Percentiles rank a stretch among this genome's conserved stretches.
Evolutionary conservation across 2,888 invertebrate species (phyloP).

Genomic region (Drosophila kambysellisi): DNA sequence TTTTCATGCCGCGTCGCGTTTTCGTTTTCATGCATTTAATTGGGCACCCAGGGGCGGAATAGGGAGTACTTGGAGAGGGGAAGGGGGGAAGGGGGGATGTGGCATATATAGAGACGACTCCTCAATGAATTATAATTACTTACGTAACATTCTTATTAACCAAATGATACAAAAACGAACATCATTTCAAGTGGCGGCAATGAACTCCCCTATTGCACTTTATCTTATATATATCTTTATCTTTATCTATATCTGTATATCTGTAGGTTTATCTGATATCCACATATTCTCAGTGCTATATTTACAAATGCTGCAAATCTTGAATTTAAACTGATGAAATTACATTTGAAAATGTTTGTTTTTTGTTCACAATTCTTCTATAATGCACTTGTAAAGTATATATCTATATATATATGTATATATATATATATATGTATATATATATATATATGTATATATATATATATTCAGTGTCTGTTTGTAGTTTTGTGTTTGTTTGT

Average conservation of each 20-base stretch:
- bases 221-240: not conserved
- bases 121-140: conserved; percentile 60
- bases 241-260: not conserved
- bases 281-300: not conserved
- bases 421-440: no score
- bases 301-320: not conserved
- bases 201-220: conserved; percentile 13
- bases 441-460: not conserved
- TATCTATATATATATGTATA: no score
- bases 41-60: conserved; percentile 25
- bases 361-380: not conserved
- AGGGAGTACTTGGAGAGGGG: not conserved
- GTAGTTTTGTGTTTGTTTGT: conserved; percentile 1
- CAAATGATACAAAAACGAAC: conserved; percentile 54
- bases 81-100: not conserved
- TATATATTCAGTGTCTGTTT: not conserved
- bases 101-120: not conserved
- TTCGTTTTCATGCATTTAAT: conserved; percentile 70
- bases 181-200: conserved; percentile 26
- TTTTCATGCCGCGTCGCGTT: conserved; percentile 49
- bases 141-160: conserved; percentile 56
- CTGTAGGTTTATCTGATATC: not conserved
- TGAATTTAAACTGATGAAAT: not conserved
- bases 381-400: not conserved
- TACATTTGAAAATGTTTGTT: not conserved